Evolutionary conservation across 2,888 invertebrate genomes (phyloP).

Genomic region (Pseudococcus longispinus): DNA sequence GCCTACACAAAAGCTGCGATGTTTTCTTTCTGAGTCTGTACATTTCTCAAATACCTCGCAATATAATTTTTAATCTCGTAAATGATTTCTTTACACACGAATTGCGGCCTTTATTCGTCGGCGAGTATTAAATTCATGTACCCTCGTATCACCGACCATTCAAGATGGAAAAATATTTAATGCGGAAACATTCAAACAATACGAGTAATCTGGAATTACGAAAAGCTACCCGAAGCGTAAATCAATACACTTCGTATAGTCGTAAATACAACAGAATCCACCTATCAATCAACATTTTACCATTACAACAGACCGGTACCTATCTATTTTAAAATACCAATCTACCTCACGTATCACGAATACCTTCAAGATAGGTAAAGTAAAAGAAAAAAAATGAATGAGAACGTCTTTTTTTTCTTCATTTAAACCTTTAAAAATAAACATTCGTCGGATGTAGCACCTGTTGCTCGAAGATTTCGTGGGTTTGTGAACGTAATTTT

Average conservation of each 20-base stretch:
- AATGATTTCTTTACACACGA: background rate
- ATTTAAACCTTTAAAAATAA: slow-evolving; percentile 1
- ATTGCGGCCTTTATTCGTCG: background rate
- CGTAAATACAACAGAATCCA: background rate
- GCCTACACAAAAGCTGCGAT: too few relatives aligned
- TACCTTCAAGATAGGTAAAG: background rate
- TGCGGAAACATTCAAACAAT: background rate
- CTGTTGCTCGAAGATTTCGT: slow-evolving; percentile 9
- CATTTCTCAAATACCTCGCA: too few relatives aligned
- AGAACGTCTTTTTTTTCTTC: background rate
- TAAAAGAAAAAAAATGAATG: background rate
- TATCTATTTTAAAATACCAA: background rate
- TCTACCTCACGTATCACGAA: background rate
- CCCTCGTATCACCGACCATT: background rate
- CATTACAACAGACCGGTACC: background rate
- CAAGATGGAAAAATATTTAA: background rate
- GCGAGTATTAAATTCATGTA: background rate
- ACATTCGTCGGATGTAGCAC: background rate
- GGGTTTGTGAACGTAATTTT: background rate
- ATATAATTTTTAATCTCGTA: too few relatives aligned
- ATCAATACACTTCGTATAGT: background rate
- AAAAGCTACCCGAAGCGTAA: background rate
- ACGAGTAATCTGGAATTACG: background rate
- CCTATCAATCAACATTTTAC: background rate
- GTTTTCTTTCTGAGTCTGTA: too few relatives aligned